Base-by-base conservation (phyloP, 2,888 invertebrate genomes). In the Stegophylla sp. region DNA sequence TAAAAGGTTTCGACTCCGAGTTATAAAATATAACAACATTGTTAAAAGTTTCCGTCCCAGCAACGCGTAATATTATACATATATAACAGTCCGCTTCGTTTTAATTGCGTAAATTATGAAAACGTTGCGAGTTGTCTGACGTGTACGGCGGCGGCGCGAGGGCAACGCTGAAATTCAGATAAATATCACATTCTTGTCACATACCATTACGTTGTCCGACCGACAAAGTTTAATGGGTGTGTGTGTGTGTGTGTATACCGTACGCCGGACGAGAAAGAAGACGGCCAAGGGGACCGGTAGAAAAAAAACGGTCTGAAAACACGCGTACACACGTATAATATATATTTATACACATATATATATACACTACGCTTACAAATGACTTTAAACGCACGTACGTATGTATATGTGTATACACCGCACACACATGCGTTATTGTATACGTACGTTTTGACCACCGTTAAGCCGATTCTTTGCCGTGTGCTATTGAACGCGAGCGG, bases 71-170 rank as follows among this genome's bases (percentile, higher is more conserved):
- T 34, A 34, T 34, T 34, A 34, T 34, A 28, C 69, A n/a, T n/a
- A n/a, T n/a, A n/a, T n/a, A n/a, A n/a, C n/a, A n/a, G n/a, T 61
- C 67, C 69, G 59, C n/a, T n/a, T n/a, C 45, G 48, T 69, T 79
- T 79, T 67, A 79, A 79, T 79, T 79, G 77, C 77, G 67, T 69
- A 48, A 79, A 67, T 79, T 69, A 69, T 79, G 69, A 79, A 69
- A 34, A 61, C 66, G 56, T 56, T 67, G 23, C 34, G 61, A 23
- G 48, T 61, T n/a, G n/a, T 48, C 34, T 48, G 69, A 61, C 69
- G 2, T 79, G 59, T 51, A 41, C 53, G 15, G 56, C 53, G 63
- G 26, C 28, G 56, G 67, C 43, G 56, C 53, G 63, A 28, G 45
- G 56, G 67, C 43, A 28, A 56, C 53, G 17, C 67, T 77, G 67